Conservation (phyloP, 2,797 vertebrate genomes). For the Lophius americanus region DNA sequence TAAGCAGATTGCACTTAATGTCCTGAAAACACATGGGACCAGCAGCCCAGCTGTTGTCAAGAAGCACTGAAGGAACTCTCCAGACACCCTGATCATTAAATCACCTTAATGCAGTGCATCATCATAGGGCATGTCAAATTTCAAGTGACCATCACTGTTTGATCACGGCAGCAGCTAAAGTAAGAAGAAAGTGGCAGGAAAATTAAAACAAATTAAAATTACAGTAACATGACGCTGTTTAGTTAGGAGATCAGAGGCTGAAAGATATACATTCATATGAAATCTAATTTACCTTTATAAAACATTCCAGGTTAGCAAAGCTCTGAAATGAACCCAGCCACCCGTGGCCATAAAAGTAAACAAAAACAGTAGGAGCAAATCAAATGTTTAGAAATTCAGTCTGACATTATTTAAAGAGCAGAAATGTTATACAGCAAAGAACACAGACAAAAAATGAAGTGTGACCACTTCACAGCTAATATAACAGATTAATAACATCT, state of each 20-base stretch:
- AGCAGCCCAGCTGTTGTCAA: constrained; percentile 66
- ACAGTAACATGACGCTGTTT: neutral
- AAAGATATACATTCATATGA: neutral
- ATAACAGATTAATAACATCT: neutral
- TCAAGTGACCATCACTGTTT: constrained; percentile 41
- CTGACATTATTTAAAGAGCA: neutral
- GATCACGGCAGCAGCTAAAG: constrained; percentile 37
- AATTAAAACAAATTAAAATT: constrained; percentile 6
- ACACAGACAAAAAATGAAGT: neutral
- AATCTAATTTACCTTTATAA: neutral
- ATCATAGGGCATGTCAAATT: constrained; percentile 30
- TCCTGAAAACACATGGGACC: constrained; percentile 70
- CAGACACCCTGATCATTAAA: constrained; percentile 45
- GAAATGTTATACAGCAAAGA: neutral
- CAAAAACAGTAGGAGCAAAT: neutral
- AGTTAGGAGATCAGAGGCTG: neutral
- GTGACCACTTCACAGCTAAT: neutral
- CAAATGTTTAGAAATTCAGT: neutral
- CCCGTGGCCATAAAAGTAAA: neutral
- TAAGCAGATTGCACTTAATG: constrained; percentile 45
- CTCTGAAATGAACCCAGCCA: neutral
- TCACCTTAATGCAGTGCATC: constrained; percentile 53
- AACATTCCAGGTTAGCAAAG: neutral
- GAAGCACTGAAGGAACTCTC: constrained; percentile 40
- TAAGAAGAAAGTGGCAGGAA: constrained; percentile 12